phyloP scores from a whole-genome alignment of 1,140 invertebrate genomes.

The Xylocopa sonorina region DNA sequence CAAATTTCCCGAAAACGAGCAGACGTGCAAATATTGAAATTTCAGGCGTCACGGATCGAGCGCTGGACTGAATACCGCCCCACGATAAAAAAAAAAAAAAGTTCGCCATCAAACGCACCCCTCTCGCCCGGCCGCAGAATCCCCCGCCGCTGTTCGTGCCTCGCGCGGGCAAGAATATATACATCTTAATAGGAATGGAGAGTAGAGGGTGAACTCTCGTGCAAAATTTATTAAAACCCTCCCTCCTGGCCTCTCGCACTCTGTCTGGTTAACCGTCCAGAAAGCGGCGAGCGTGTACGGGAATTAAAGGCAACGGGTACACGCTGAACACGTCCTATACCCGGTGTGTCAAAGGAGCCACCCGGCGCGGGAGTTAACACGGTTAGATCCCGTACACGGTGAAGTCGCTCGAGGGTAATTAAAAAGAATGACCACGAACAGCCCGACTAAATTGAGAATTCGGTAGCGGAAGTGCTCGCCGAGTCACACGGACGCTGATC shows the following conservation, averaged over 20 bases:
- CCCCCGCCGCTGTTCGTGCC: neutral
- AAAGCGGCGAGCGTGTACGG: constrained; percentile 39
- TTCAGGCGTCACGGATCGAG: constrained; percentile 4
- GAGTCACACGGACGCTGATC: neutral
- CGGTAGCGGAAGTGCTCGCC: constrained; percentile 19
- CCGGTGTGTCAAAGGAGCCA: constrained; percentile 39
- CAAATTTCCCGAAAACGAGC: neutral
- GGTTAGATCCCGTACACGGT: constrained; percentile 38
- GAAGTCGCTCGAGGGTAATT: constrained; percentile 42
- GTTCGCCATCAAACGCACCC: constrained; percentile 9
- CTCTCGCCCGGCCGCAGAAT: neutral
- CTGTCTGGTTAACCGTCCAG: constrained; percentile 46
- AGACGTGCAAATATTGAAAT: constrained; percentile 31
- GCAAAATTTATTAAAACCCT: constrained; percentile 53
- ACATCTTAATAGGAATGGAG: constrained; percentile 44
- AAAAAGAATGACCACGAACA: constrained; percentile 47
- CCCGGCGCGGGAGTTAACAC: constrained; percentile 27
- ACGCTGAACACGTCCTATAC: constrained; percentile 40
- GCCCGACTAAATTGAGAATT: constrained; percentile 43
- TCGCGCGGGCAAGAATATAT: constrained; percentile 34
- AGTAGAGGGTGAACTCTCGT: constrained; percentile 38
- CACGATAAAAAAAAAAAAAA: constrained; percentile 24
- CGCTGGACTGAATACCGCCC: neutral
- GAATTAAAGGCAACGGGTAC: constrained; percentile 47
- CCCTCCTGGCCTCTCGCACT: constrained; percentile 3